Percentiles rank a stretch among this genome's conserved stretches.
Conservation (phyloP, 2,888 invertebrate species). For the Embidobia sp. region DNA sequence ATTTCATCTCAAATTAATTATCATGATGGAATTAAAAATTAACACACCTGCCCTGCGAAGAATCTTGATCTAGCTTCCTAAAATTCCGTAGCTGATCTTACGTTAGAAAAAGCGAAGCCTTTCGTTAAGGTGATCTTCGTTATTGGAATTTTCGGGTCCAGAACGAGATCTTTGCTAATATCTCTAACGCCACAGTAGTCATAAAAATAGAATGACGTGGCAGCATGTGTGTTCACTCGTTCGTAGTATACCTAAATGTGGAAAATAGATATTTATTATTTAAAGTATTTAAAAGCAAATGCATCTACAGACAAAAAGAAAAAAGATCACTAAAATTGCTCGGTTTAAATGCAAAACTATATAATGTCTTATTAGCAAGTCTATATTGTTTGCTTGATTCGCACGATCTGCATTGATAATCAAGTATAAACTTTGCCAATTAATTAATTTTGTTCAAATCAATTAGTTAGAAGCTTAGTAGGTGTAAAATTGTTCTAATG, state of each 20-base stretch:
- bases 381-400: too few species aligned
- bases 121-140: slow-evolving; percentile 90
- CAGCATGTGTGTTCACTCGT: slow-evolving; percentile 90
- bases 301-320: too few species aligned
- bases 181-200: slow-evolving; percentile 90
- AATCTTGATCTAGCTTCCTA: slow-evolving; percentile 91
- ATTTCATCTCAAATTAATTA: too few species aligned
- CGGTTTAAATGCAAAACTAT: too few species aligned
- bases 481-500: too few species aligned
- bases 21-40: background rate
- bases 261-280: slow-evolving; percentile 9
- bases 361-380: too few species aligned
- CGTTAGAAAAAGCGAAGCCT: slow-evolving; percentile 90
- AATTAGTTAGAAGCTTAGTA: too few species aligned
- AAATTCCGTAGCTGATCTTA: slow-evolving; percentile 90
- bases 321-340: too few species aligned
- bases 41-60: slow-evolving; percentile 86
- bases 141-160: slow-evolving; percentile 87
- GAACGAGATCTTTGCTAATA: slow-evolving; percentile 87
- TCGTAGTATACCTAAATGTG: slow-evolving; percentile 88
- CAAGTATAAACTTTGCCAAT: too few species aligned
- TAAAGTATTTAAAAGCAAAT: too few species aligned
- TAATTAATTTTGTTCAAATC: too few species aligned
- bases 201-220: slow-evolving; percentile 89
- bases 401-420: too few species aligned